Percentiles rank a stretch among this genome's conserved stretches.
Conservation (phyloP, 2,113 vertebrate species). For the Atrichornis clamosus region DNA sequence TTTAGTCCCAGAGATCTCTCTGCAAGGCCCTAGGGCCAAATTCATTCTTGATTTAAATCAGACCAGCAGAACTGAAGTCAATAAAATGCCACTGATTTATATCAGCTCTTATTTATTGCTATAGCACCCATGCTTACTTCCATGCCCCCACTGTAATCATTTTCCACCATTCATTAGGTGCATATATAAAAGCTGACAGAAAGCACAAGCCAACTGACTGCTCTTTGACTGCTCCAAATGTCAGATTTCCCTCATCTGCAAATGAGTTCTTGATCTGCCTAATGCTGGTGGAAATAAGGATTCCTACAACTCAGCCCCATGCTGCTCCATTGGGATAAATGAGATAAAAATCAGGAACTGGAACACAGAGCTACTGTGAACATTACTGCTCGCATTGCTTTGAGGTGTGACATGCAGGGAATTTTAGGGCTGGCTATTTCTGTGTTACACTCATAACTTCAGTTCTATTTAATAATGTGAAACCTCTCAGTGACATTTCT, state of each 20-base stretch:
- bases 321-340: background rate
- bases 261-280: background rate
- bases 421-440: background rate
- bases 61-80: background rate
- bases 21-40: background rate
- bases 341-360: background rate
- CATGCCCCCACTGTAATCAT: background rate
- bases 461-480: background rate
- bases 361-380: background rate
- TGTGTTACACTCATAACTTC: background rate
- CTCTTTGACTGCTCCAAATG: background rate
- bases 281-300: background rate
- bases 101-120: slow-evolving; percentile 19
- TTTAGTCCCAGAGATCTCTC: background rate
- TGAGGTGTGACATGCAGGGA: background rate
- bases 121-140: background rate
- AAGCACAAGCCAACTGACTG: background rate
- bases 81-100: slow-evolving; percentile 33
- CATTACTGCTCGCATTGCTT: background rate
- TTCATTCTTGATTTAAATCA: slow-evolving; percentile 35
- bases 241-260: background rate
- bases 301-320: background rate
- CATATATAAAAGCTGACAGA: background rate
- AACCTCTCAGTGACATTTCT: background rate
- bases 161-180: background rate